These are phyloP conservation scores for Limanda limanda DNA, from an alignment of 2,113 vertebrate genomes.

Conservation along the genomic window DNA sequence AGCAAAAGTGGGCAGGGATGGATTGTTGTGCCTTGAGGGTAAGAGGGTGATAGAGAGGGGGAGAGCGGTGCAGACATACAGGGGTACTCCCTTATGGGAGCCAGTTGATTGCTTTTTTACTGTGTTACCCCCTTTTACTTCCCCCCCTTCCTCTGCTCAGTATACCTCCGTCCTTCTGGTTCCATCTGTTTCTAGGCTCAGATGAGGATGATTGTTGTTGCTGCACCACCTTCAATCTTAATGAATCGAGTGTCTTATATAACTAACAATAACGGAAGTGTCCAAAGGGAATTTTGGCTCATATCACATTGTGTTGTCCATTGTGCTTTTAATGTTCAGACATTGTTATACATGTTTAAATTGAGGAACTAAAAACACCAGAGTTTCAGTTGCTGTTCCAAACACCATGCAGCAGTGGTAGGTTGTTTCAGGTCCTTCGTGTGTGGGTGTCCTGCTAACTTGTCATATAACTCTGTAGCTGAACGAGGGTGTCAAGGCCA, in stretches of 20 bases:
- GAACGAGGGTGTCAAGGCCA: conserved; percentile 25
- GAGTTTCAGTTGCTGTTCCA: conserved; percentile 3
- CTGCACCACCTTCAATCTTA: conserved; percentile 62
- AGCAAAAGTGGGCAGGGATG: conserved; percentile 69
- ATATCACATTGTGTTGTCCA: conserved; percentile 5
- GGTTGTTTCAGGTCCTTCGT: conserved; percentile 14
- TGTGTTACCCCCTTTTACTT: conserved; percentile 18
- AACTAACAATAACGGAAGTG: conserved; percentile 36
- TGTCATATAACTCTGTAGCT: conserved; percentile 4
- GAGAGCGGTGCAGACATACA: conserved; percentile 25
- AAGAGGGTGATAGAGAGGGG: conserved; percentile 32
- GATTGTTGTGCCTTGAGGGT: conserved; percentile 61
- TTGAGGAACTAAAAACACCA: background rate
- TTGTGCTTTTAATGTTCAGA: background rate
- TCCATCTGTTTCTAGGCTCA: conserved; percentile 67
- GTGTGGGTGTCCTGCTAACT: conserved; percentile 16
- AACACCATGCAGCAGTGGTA: conserved; percentile 2
- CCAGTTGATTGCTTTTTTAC: conserved; percentile 60
- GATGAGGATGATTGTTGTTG: conserved; percentile 59
- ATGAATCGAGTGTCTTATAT: conserved; percentile 50
- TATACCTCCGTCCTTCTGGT: conserved; percentile 48
- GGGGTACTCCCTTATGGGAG: conserved; percentile 56
- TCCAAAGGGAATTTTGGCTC: conserved; percentile 25
- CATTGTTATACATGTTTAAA: background rate
- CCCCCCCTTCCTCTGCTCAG: conserved; percentile 13